Conservation (phyloP, 2,888 invertebrate genomes). For the Euphydryas editha region DNA sequence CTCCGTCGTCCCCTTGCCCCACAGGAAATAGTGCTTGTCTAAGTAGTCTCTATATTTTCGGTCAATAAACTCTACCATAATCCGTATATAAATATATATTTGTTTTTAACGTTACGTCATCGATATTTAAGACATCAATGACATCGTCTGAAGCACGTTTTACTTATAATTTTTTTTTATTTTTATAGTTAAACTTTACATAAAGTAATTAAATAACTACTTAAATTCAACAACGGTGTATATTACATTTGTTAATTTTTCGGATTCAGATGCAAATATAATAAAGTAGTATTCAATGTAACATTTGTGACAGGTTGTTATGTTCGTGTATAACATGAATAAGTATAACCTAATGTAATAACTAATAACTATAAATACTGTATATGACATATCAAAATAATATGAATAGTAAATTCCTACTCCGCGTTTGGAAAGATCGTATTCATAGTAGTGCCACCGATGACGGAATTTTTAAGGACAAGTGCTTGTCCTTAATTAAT, state of each 20-base stretch:
- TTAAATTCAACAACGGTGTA: no score
- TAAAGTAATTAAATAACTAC: no score
- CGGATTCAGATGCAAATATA: no score
- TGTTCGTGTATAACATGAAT: no score
- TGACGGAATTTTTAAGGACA: constrained; percentile 58
- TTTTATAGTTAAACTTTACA: no score
- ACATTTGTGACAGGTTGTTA: no score
- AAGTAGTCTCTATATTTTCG: constrained; percentile 62
- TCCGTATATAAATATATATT: constrained; percentile 3
- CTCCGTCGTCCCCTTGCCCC: constrained; percentile 57
- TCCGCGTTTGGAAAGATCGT: constrained; percentile 30
- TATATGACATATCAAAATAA: neutral
- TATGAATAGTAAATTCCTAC: constrained; percentile 16
- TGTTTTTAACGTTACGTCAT: neutral
- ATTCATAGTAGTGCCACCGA: constrained; percentile 33
- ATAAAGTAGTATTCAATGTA: no score
- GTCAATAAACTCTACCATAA: constrained; percentile 58
- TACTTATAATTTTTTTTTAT: neutral
- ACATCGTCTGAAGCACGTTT: neutral
- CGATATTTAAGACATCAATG: neutral
- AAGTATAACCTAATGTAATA: no score
- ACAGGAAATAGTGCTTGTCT: constrained; percentile 71
- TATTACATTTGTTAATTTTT: no score
- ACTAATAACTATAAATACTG: neutral
- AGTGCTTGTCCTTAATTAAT: constrained; percentile 73